Percentiles rank a stretch among this genome's conserved stretches.
phyloP scores from a whole-genome alignment of 1,140 invertebrate genomes.

The Stegodyphus mimosarum region DNA sequence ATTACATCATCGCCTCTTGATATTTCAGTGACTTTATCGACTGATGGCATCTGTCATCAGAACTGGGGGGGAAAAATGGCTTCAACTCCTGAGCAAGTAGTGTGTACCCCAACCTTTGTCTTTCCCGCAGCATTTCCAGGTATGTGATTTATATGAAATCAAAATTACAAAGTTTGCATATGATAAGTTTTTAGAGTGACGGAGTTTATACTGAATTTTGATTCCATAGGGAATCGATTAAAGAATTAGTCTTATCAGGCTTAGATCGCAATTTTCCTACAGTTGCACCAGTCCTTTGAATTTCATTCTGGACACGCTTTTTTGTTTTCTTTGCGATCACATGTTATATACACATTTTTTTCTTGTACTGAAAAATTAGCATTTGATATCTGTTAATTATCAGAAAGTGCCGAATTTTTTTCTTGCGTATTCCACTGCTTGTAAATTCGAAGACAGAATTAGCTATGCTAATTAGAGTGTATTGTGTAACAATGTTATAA shows the following conservation, averaged over 20 bases:
- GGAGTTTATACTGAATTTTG: too few relatives aligned
- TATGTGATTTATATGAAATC: conserved; percentile 37
- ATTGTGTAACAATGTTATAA: neutral
- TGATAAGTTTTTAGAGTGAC: too few relatives aligned
- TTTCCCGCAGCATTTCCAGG: conserved; percentile 62
- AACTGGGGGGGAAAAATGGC: conserved; percentile 61
- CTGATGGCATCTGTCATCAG: conserved; percentile 29
- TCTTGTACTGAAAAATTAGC: too few relatives aligned
- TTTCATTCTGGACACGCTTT: conserved; percentile 1
- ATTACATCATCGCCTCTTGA: conserved; percentile 4
- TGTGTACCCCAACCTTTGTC: conserved; percentile 62
- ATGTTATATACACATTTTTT: too few relatives aligned
- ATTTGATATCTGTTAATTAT: too few relatives aligned
- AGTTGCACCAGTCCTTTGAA: conserved; percentile 6
- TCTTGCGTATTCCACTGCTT: too few relatives aligned
- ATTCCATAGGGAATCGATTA: too few relatives aligned
- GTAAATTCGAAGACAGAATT: conserved; percentile 7
- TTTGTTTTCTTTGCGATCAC: conserved; percentile 7
- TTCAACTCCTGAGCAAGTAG: conserved; percentile 62
- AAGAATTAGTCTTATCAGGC: conserved; percentile 31
- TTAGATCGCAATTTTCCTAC: conserved; percentile 50
- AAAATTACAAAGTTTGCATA: neutral
- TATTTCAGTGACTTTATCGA: neutral
- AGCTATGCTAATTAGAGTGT: conserved; percentile 50
- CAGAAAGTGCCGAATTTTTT: too few relatives aligned